These are phyloP conservation scores for Synanceia verrucosa DNA, from an alignment of 2,797 vertebrate genomes.

Conservation along the genomic window DNA sequence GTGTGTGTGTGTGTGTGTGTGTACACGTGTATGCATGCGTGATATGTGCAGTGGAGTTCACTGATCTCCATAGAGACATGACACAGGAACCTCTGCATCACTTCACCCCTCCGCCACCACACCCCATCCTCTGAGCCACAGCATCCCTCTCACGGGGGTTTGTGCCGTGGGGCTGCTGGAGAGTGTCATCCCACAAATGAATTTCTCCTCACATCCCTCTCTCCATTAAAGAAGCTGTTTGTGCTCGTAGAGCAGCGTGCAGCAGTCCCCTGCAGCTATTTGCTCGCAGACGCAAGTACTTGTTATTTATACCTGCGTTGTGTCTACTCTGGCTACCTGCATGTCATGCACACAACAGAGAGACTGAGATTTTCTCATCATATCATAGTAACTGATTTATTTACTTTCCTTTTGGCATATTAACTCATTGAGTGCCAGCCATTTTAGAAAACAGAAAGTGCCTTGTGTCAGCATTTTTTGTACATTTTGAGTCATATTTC, in stretches of 20 bases:
- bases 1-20: slow-evolving; percentile 1
- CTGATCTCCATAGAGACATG: slow-evolving; percentile 75
- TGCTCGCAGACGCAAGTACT: slow-evolving; percentile 61
- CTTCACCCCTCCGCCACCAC: slow-evolving; percentile 21
- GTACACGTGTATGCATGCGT: slow-evolving; percentile 24
- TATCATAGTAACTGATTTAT: no score
- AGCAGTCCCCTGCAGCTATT: slow-evolving; percentile 70
- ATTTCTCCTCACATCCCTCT: slow-evolving; percentile 76
- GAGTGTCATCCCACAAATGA: slow-evolving; percentile 79
- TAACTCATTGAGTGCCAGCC: no score
- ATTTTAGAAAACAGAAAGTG: no score
- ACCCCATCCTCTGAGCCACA: slow-evolving; percentile 47
- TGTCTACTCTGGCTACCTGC: slow-evolving; percentile 40
- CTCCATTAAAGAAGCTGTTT: slow-evolving; percentile 76
- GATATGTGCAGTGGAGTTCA: slow-evolving; percentile 48
- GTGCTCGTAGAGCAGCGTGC: slow-evolving; percentile 56
- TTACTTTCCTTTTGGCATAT: no score
- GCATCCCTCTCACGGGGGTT: slow-evolving; percentile 62
- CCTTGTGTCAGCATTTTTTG: no score
- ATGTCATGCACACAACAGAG: slow-evolving; percentile 18
- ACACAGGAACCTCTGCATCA: slow-evolving; percentile 62
- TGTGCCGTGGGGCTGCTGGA: slow-evolving; percentile 64
- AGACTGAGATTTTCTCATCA: slow-evolving; percentile 3
- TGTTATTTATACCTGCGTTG: slow-evolving; percentile 64
- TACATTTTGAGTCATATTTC: no score